Evolutionary conservation across 2,888 invertebrate species (phyloP).

Genomic region (Tetranychus piercei): DNA sequence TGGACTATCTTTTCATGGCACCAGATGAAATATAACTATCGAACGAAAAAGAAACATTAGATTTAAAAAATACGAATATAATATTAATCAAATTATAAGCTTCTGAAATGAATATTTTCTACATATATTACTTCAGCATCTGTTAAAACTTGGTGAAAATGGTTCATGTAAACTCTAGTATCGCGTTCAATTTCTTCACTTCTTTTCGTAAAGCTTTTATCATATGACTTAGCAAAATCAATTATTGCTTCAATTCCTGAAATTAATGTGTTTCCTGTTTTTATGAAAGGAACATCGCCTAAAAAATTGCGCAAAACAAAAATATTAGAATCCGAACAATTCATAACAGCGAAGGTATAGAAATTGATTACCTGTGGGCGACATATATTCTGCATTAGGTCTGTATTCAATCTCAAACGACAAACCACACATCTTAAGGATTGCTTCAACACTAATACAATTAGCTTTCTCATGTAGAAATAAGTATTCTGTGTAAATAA

Average conservation of each 20-base stretch:
- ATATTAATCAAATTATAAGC: not conserved
- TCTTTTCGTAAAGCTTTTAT: not conserved
- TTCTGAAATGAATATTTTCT: not conserved
- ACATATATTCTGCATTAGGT: not conserved
- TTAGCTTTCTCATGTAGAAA: not conserved
- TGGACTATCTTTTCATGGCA: constrained; percentile 56
- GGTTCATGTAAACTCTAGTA: not conserved
- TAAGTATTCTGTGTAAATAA: not conserved
- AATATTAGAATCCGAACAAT: not conserved
- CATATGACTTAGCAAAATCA: not conserved
- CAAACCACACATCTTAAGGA: not conserved
- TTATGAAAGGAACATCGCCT: not conserved
- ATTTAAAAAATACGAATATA: not conserved
- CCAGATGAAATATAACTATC: constrained; percentile 67
- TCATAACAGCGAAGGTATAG: not conserved
- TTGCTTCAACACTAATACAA: not conserved
- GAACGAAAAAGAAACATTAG: not conserved
- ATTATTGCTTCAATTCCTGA: not conserved
- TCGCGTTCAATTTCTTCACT: not conserved
- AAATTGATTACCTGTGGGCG: not conserved
- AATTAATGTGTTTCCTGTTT: not conserved
- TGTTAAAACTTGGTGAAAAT: not conserved
- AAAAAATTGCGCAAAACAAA: not conserved
- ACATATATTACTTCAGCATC: not conserved
- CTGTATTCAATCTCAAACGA: not conserved